A percentile compares a stretch with the other conserved stretches of the same genome.
phyloP scores from a whole-genome alignment of 2,888 invertebrate genomes.

The Amblyjoppa proteus region DNA sequence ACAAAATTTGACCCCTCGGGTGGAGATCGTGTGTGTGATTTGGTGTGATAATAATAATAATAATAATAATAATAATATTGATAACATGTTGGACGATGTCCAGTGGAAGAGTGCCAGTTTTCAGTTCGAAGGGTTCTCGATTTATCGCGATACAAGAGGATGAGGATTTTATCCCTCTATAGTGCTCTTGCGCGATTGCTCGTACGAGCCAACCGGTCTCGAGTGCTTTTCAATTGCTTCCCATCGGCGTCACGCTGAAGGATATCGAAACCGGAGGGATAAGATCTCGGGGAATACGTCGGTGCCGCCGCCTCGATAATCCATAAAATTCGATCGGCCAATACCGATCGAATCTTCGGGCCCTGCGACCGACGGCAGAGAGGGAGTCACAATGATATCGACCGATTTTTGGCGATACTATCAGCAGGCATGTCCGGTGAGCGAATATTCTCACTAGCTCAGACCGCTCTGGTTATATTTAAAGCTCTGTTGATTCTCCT shows the following conservation, averaged over 20 bases:
- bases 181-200: slow-evolving; percentile 20
- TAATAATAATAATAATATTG: not conserved
- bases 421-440: slow-evolving; percentile 60
- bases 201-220: not conserved
- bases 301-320: not conserved
- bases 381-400: slow-evolving; percentile 51
- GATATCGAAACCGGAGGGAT: slow-evolving; percentile 7
- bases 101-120: slow-evolving; percentile 32
- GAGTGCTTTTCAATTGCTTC: slow-evolving; percentile 14
- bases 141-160: not conserved
- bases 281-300: slow-evolving; percentile 4
- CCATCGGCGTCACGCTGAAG: not conserved
- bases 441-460: not conserved
- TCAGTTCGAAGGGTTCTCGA: slow-evolving; percentile 5
- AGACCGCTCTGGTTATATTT: not conserved
- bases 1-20: not conserved
- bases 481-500: not conserved
- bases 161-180: not conserved
- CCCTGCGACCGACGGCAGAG: not conserved
- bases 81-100: slow-evolving; percentile 40
- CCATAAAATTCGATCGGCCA: not conserved
- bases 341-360: not conserved
- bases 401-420: slow-evolving; percentile 62
- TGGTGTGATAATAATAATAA: not conserved
- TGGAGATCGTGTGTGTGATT: slow-evolving; percentile 9